phyloP scores from a whole-genome alignment of 2,797 vertebrate genomes.

The Fundulus diaphanus region DNA sequence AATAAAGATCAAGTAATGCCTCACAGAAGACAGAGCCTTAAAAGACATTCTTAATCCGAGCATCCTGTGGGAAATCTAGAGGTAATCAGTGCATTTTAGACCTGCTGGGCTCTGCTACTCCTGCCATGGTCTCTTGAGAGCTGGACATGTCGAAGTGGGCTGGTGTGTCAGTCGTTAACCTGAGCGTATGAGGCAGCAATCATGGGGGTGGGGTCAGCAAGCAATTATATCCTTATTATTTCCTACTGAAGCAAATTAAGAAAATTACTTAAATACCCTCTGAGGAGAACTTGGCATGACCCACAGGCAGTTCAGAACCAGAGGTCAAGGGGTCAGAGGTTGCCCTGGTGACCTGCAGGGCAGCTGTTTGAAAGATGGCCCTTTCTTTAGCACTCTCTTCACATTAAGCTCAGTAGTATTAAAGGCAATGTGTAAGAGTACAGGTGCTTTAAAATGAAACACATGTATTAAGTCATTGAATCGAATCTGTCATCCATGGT shows the following conservation, averaged over 20 bases:
- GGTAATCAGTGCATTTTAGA: constrained; percentile 72
- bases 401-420: neutral
- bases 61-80: constrained; percentile 70
- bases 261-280: constrained; percentile 66
- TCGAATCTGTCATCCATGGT: neutral
- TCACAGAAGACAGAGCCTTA: constrained; percentile 50
- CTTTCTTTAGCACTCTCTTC: neutral
- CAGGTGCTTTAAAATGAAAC: neutral
- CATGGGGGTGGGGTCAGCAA: constrained; percentile 33
- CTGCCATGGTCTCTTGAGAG: constrained; percentile 50
- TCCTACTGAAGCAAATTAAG: constrained; percentile 68
- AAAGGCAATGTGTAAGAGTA: neutral
- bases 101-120: constrained; percentile 50
- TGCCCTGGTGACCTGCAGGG: constrained; percentile 46
- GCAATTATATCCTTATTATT: constrained; percentile 74
- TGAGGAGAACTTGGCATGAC: constrained; percentile 45
- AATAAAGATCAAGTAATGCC: constrained; percentile 9
- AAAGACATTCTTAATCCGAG: constrained; percentile 33
- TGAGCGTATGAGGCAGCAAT: constrained; percentile 17
- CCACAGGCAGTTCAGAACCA: constrained; percentile 33
- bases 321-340: constrained; percentile 59
- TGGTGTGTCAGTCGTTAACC: constrained; percentile 24
- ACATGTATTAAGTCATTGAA: neutral
- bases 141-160: constrained; percentile 46
- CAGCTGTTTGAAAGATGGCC: constrained; percentile 24